Conservation (phyloP, 2,113 vertebrate species). For the Vidua chalybeata region DNA sequence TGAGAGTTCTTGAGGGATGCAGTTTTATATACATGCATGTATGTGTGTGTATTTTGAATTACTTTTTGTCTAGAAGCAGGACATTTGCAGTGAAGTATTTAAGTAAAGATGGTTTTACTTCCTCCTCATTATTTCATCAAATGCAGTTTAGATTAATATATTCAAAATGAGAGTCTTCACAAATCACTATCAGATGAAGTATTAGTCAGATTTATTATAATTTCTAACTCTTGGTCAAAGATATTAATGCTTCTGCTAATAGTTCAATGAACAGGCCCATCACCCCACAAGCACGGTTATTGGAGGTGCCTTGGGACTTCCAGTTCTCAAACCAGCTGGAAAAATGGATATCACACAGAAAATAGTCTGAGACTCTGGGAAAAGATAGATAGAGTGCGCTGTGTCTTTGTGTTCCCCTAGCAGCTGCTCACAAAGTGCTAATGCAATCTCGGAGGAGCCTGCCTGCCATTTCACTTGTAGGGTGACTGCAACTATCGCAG, state of each 20-base stretch:
- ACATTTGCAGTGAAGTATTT: not conserved
- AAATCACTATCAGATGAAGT: not conserved
- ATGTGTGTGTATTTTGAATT: not conserved
- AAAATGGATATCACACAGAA: slow-evolving; percentile 31
- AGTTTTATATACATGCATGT: accelerated
- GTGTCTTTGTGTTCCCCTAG: slow-evolving; percentile 6
- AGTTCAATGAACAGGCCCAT: not conserved
- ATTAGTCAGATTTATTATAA: not conserved
- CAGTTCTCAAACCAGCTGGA: slow-evolving; percentile 17
- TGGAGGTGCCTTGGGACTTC: not conserved
- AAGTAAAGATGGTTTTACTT: not conserved
- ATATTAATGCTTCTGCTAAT: not conserved
- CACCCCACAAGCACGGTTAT: not conserved
- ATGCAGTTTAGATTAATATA: not conserved
- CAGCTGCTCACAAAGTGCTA: slow-evolving; percentile 37
- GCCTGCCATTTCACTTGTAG: slow-evolving; percentile 29
- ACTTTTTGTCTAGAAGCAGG: not conserved
- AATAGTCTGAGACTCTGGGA: slow-evolving; percentile 49
- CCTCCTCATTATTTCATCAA: not conserved
- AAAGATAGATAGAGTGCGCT: not conserved
- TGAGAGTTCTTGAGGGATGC: not conserved
- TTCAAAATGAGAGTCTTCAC: not conserved
- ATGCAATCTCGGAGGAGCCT: slow-evolving; percentile 11
- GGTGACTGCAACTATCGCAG: not conserved
- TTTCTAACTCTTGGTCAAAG: not conserved